Base-by-base conservation (phyloP, 2,797 vertebrate genomes). In the Schizothorax lantsangensis region DNA sequence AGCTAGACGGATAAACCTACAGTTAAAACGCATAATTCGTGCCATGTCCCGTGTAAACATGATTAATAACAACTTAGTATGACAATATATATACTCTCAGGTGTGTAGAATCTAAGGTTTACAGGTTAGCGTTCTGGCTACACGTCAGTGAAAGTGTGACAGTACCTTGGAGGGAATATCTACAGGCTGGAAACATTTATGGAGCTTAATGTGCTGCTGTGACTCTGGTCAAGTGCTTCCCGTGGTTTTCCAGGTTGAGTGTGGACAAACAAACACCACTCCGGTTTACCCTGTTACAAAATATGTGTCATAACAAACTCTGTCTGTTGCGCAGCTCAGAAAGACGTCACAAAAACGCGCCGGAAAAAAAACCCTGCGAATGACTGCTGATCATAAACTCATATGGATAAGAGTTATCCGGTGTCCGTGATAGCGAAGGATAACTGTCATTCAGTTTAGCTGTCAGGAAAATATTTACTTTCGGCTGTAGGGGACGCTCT, bases 111-210 rank as follows among this genome's bases (percentile, higher is more conserved):
- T 69, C 33, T 23, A 33, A 77, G 9, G 8, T 69, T 69, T 49
- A 36, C 17, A 15, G 19, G 69, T 36, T 81, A 86, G 84, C 54
- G 52, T 19, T 47, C n/a, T 5, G 45, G 30, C 54, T 81, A 81
- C 43, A 62, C 5, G 4, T 40, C 75, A 83, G 15, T 74, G 45
- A 69, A 83, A 47, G 33, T 19, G 36, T 54, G 64, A 87, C 89
- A 54, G 73, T 93, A 96, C 96, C 95, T 94, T 91, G 92, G 69
- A 93, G 84, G 3, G 93, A 91, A 81, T 94, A 95, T 92, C 95
- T 95, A 92, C 92, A 87, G 38, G 93, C 94, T 86, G 95, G 94
- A 89, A 96, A 94, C 96, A 96, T 96, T 19, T 3, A 90, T 40
- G 52, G 52, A 73, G 49, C 64, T 57, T 38, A 81, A 88, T 86